Evolutionary conservation across 2,113 vertebrate genomes (phyloP).

Genomic region (Jacana jacana): DNA sequence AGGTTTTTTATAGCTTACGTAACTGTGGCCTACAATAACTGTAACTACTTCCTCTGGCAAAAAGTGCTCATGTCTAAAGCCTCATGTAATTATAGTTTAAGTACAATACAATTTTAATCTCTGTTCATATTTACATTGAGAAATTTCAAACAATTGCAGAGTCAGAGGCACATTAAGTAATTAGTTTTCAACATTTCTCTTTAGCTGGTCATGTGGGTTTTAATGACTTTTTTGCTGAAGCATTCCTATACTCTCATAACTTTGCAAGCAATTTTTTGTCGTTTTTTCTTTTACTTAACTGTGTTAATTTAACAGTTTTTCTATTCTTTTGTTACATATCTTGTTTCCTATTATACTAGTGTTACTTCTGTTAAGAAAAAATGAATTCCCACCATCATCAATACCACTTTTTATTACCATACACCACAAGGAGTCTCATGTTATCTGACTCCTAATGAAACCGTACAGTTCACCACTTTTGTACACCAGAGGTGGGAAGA

Average conservation of each 20-base stretch:
- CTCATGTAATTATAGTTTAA: background rate
- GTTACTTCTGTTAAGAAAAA: slow-evolving; percentile 38
- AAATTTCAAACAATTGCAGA: background rate
- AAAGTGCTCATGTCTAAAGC: background rate
- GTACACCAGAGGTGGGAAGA: background rate
- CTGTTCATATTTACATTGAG: background rate
- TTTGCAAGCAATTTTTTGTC: background rate
- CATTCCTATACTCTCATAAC: background rate
- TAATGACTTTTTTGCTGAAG: background rate
- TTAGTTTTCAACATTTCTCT: background rate
- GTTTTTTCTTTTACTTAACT: background rate
- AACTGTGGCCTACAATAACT: background rate
- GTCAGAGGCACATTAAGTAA: background rate
- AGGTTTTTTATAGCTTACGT: fast-evolving
- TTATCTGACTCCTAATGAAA: background rate
- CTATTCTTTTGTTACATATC: background rate
- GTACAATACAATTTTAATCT: background rate
- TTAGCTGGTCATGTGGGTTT: background rate
- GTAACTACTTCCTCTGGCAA: background rate
- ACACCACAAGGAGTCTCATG: background rate
- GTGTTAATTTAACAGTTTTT: background rate
- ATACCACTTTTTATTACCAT: slow-evolving; percentile 37
- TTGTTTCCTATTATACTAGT: background rate
- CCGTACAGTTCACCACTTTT: background rate
- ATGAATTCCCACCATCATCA: slow-evolving; percentile 51